These are phyloP conservation scores for Tamias sibiricus DNA, from an alignment of 2,113 vertebrate genomes.

Conservation along the genomic window DNA sequence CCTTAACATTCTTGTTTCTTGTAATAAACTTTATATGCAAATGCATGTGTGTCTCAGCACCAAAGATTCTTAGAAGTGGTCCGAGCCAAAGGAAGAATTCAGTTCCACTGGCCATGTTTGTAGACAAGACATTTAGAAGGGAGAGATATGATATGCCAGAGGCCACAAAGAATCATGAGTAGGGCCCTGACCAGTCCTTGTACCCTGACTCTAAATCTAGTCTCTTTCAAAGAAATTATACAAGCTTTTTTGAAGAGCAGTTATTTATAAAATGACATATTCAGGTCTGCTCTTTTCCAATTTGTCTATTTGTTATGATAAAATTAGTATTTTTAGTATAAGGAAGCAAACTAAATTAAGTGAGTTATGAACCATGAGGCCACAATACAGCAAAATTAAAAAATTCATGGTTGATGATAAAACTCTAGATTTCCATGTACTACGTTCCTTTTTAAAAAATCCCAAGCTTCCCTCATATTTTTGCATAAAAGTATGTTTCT, in stretches of 20 bases:
- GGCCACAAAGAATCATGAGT: fast-evolving
- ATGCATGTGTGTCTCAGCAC: neutral
- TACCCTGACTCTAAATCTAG: neutral
- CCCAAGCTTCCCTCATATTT: neutral
- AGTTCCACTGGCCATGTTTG: neutral
- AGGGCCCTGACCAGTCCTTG: neutral
- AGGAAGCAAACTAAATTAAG: neutral
- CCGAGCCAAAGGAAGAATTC: neutral
- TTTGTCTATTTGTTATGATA: neutral
- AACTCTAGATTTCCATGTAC: neutral
- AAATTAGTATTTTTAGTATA: neutral
- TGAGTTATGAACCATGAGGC: neutral
- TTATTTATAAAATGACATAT: neutral
- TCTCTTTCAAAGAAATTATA: neutral
- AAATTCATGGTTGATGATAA: neutral
- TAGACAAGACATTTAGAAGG: neutral
- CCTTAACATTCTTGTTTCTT: neutral
- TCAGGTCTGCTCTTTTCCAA: neutral
- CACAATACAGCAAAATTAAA: neutral
- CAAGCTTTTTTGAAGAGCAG: neutral
- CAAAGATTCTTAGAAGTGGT: neutral
- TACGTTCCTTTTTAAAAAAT: neutral
- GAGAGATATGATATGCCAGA: neutral
- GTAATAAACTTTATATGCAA: neutral
- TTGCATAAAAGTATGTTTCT: neutral